Percentiles rank a stretch among this genome's conserved stretches.
These are phyloP conservation scores for Okapia johnstoni DNA, from an alignment of 2,113 vertebrate species.

Conservation along the genomic window DNA sequence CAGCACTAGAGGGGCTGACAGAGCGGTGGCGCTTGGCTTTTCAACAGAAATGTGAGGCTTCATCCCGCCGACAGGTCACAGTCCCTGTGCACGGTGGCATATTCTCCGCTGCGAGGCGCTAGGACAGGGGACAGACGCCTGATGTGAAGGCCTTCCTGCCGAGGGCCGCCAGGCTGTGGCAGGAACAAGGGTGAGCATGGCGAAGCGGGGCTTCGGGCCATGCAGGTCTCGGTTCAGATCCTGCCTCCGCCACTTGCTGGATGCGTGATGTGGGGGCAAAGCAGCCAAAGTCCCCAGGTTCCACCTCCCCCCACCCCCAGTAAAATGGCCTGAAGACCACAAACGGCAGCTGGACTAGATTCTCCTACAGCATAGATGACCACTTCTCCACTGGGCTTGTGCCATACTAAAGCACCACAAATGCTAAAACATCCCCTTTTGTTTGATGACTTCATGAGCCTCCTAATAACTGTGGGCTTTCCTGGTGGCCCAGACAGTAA, in stretches of 20 bases:
- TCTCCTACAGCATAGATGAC: not conserved
- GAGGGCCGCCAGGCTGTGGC: no score
- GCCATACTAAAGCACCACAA: not conserved
- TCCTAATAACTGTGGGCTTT: not conserved
- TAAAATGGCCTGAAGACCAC: not conserved
- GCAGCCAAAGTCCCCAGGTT: not conserved
- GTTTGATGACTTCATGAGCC: not conserved
- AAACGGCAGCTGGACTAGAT: accelerated
- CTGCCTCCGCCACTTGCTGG: not conserved
- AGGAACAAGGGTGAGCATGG: not conserved
- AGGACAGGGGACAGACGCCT: not conserved
- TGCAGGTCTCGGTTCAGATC: not conserved
- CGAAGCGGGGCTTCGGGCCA: not conserved
- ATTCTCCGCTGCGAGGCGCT: accelerated
- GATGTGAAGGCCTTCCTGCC: not conserved
- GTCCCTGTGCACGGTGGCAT: not conserved
- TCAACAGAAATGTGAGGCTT: not conserved
- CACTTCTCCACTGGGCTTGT: not conserved
- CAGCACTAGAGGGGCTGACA: not conserved
- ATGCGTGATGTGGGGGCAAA: not conserved
- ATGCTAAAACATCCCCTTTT: not conserved
- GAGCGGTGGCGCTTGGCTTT: not conserved
- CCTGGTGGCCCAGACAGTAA: not conserved
- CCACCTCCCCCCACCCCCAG: not conserved
- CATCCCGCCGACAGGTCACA: not conserved